Base-by-base conservation (phyloP, 2,797 vertebrate genomes). In the Toxotes lorentzi region DNA sequence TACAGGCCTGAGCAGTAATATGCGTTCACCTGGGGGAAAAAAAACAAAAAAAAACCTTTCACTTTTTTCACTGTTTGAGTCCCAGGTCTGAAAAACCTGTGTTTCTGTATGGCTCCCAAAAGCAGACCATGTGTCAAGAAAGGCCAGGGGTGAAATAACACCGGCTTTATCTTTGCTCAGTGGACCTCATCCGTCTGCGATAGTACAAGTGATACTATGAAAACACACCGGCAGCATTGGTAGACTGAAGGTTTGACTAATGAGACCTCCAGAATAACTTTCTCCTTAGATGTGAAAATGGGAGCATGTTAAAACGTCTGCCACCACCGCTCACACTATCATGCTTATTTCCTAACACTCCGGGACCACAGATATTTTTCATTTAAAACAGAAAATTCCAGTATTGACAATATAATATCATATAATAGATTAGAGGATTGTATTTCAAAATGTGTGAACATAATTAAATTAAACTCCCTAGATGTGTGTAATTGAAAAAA, bases 71-170 rank as follows among this genome's bases (percentile, higher is more conserved):
- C 17, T 9, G n/a, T 76, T 69, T 56, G 23, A 51, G 50, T 73
- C 50, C 38, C 16, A 58, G 41, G 16, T 74, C 69, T 64, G 23
- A 60, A 75, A 58, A 85, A 70, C 67, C 64, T 68, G 66, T 17
- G 32, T 87, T 84, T 81, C 67, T 74, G 59, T 38, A 35, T 4
- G 7, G n/a, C 78, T 89, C 86, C 81, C 77, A 82, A 91, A 88
- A 84, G 86, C 30, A 12, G 81, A 81, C 73, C 40, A 61, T 66
- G 84, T 86, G 91, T 90, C 87, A 84, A 76, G 79, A 73, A 59
- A 84, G 88, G 85, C 86, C 81, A 82, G 74, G 71, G 88, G 83
- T 94, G 89, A 89, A 94, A 90, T 89, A 91, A 90, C 86, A 89
- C 73, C 24, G 57, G 73, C 88, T 93, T 86, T 91, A 88, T 92